Base-by-base conservation (phyloP, 2,797 vertebrate genomes). In the Lycodopsis pacificus region DNA sequence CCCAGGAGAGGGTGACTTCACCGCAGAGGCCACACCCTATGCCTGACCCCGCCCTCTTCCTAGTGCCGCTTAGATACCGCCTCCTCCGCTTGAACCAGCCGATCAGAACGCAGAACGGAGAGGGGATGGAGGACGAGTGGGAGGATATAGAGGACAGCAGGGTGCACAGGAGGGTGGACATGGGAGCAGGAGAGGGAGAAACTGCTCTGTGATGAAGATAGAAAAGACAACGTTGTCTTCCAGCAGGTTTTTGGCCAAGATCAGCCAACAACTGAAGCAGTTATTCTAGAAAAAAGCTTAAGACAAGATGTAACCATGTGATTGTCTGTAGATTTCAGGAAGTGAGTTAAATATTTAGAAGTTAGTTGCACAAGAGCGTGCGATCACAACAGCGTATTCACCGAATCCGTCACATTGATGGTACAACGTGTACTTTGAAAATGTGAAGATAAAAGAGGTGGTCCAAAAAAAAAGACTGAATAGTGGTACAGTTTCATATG, bases 21-120 rank as follows among this genome's bases (percentile, higher is more conserved):
- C 95, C 94, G 0, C 92, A 94, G 83, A 95, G 96, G 19, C 90
- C 95, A 4, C 94, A 94, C 12, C 74, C 96, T 32, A 99, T 99
- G 97, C 97, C 97, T 0, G 97, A 99, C 91, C 97, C 97, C 0
- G 96, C 97, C 30, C 96, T 99, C 54, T 98, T 98, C 89, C 83
- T 99, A 61, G 95, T 95, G 69, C 90, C 97, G 0, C 93, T 96
- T 1, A 93, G 95, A 65, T 95, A 95, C 30, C 92, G 95, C 87
- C 94, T 94, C 10, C 88, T 94, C 56, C 93, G 94, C 44, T 85
- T 90, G 84, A 92, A 84, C 69, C 91, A 75, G 20, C 88, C 86
- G 70, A 63, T 87, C 70, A 81, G 88, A 80, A 58, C n/a, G 1
- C 81, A 87, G 77, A 85, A 84, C 0, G 75, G 25, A n/a, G 92